Percentiles rank a stretch among this genome's conserved stretches.
Evolutionary conservation across 2,797 vertebrate genomes (phyloP).

Genomic region (Eulemur rubriventer): DNA sequence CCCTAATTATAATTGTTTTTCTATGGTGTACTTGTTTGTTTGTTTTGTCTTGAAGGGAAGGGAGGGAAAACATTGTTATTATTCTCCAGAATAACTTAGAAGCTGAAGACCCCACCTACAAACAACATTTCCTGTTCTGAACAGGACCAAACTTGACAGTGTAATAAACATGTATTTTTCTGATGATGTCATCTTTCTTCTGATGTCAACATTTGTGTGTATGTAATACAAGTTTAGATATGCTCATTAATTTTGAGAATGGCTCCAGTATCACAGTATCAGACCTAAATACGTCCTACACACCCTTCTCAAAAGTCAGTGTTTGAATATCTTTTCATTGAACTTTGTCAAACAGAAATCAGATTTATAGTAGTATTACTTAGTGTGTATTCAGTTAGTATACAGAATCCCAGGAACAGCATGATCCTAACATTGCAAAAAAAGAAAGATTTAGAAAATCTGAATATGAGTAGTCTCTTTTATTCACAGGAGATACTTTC

Average conservation of each 20-base stretch:
- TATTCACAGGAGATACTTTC: neutral
- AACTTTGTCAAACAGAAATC: neutral
- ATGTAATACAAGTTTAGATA: neutral
- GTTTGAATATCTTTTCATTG: neutral
- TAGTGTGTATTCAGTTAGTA: neutral
- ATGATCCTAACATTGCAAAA: neutral
- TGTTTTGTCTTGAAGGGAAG: neutral
- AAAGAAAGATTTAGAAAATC: neutral
- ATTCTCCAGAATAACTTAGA: neutral
- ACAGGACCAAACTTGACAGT: neutral
- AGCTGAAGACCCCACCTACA: neutral
- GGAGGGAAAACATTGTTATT: neutral
- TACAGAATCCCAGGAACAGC: neutral
- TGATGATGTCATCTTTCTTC: conserved; percentile 9
- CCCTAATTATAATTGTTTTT: conserved; percentile 11
- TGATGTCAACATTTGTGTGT: conserved; percentile 8
- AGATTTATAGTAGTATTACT: neutral
- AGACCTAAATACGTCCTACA: neutral
- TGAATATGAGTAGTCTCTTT: neutral
- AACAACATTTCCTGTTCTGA: neutral
- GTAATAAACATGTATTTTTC: conserved; percentile 51
- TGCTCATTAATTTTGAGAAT: conserved; percentile 33
- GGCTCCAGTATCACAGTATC: neutral
- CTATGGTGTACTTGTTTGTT: neutral
- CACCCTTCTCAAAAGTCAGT: neutral